Conservation (phyloP, 2,113 vertebrate species). For the Campylorhamphus procurvoides region DNA sequence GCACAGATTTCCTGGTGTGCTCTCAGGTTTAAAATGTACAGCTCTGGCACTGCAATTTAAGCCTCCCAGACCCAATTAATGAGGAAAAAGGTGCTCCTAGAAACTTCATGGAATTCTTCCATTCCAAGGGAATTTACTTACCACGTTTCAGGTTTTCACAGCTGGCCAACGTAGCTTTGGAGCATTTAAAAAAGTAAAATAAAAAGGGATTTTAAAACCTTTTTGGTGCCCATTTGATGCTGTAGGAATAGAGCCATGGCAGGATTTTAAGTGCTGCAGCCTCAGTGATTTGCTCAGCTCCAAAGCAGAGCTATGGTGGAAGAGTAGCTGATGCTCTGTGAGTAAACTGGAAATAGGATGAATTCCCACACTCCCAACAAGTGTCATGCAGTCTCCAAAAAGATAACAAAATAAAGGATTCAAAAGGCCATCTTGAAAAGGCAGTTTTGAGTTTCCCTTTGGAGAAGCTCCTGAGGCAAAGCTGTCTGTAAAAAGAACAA, state of each 20-base stretch:
- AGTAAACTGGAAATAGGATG: neutral
- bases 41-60: neutral
- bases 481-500: neutral
- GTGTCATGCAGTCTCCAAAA: too few species aligned
- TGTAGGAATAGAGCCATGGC: neutral
- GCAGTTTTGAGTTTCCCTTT: too few species aligned
- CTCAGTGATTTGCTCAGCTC: neutral
- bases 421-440: too few species aligned
- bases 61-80: neutral
- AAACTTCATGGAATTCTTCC: neutral
- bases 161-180: neutral
- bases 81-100: neutral
- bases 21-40: neutral
- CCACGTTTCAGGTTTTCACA: neutral
- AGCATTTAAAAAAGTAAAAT: neutral
- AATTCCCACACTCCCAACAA: too few species aligned
- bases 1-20: neutral
- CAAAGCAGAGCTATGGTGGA: neutral
- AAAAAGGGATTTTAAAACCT: neutral
- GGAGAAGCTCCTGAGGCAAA: too few species aligned
- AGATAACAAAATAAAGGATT: too few species aligned
- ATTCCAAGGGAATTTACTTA: neutral
- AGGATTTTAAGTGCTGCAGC: neutral
- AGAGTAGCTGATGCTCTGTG: neutral
- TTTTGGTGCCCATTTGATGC: neutral